Evolutionary conservation across 2,888 invertebrate species (phyloP).

Genomic region (Phymatocera aterrima): DNA sequence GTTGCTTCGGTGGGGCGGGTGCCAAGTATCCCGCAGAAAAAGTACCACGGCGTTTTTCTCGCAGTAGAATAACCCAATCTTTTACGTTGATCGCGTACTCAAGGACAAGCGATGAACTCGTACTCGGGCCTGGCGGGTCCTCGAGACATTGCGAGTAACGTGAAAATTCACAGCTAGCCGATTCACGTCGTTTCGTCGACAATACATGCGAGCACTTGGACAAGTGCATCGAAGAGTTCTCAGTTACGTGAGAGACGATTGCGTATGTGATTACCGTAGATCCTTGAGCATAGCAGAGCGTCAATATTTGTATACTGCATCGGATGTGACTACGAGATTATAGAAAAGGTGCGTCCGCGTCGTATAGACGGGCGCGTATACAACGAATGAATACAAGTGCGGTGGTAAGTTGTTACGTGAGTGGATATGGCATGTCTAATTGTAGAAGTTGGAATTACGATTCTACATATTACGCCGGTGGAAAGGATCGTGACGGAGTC

Average conservation of each 20-base stretch:
- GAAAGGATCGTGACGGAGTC: slow-evolving; percentile 5
- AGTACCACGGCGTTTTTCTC: background rate
- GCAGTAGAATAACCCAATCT: no score
- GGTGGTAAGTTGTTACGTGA: background rate
- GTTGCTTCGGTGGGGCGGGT: background rate
- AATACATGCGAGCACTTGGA: background rate
- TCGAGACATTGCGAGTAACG: no score
- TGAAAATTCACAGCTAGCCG: no score
- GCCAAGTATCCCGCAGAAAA: background rate
- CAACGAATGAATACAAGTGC: background rate
- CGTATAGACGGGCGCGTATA: background rate
- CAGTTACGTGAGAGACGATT: background rate
- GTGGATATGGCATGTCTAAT: background rate
- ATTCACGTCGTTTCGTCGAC: no score
- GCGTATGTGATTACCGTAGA: background rate
- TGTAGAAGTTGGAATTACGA: background rate
- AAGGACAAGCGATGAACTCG: background rate
- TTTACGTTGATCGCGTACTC: background rate
- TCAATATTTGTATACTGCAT: background rate
- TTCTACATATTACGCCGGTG: slow-evolving; percentile 22
- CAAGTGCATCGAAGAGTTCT: background rate
- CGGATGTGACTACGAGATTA: background rate
- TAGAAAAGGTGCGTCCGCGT: no score
- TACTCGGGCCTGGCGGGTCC: background rate
- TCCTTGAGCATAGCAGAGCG: background rate